Evolutionary conservation across 2,797 vertebrate species (phyloP).

Genomic region (Rhinoraja longicauda): DNA sequence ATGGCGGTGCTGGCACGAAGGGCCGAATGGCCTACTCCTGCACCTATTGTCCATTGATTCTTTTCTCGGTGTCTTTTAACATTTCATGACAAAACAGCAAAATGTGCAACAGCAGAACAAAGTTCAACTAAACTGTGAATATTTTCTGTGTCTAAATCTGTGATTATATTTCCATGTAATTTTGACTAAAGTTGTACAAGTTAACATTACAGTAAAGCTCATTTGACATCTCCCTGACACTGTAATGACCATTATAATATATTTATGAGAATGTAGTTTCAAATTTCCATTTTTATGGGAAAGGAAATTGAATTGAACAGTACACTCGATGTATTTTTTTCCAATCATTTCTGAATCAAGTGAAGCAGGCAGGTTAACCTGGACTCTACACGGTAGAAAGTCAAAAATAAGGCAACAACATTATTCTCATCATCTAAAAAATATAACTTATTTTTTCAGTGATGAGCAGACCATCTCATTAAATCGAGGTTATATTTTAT

Average conservation of each 20-base stretch:
- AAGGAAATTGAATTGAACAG: conserved; percentile 4
- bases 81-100: neutral
- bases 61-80: neutral
- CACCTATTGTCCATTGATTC: neutral
- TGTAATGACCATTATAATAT: neutral
- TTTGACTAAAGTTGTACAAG: neutral
- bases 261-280: neutral
- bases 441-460: neutral
- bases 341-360: neutral
- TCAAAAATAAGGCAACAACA: neutral
- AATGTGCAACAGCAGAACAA: neutral
- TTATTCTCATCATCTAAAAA: neutral
- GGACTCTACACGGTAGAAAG: neutral
- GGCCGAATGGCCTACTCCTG: too few species aligned
- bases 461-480: neutral
- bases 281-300: conserved; percentile 25
- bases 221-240: conserved; percentile 13
- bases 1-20: too few species aligned
- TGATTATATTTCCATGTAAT: neutral
- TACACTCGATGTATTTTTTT: neutral
- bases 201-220: conserved; percentile 18
- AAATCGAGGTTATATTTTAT: neutral
- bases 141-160: too few species aligned
- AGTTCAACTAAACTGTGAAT: neutral
- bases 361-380: neutral